Evolutionary conservation across 2,888 invertebrate genomes (phyloP), one percentile per base, ranked within the genome.

Genomic region (Matsumyia berberina): DNA sequence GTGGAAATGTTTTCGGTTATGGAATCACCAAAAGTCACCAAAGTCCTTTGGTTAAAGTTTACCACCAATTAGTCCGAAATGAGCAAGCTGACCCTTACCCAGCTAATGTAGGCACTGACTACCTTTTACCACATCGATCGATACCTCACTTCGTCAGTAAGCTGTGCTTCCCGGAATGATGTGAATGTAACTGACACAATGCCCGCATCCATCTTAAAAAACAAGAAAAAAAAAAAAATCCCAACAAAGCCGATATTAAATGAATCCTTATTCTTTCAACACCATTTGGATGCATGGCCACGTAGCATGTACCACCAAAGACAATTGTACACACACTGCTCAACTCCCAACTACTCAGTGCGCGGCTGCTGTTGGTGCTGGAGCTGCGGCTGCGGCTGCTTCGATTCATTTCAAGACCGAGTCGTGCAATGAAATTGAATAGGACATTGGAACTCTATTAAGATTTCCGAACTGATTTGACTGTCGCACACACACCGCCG

Each of bases 381-480:
- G 12, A 31, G 5, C 37, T 24, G 15, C 19, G 9, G 42, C 60
- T 31, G 42, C 24, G 9, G 19, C 53, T 7, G 64, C 44, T 35
- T 39, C 31, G 72, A 19, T 72, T 67, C 46, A 57, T 69, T 69
- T 69, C 69, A 72, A 73, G 78, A 66, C 72, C 64, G 53, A 85
- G 64, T 80, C 85, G 85, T 85, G 85, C 80, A 80, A 76, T 85
- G 85, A 85, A 80, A 85, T 85, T 85, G 74, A 85, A 85, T 85
- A 85, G 85, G 85, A 85, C 85, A 85, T 85, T 80, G 85, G 80
- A 80, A 85, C 85, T 85, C 85, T 85, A 85, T 85, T 85, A 85
- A 85, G 85, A 85, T 85, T 85, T 85, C 62, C 69, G 74, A 85
- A 46, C 85, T 80, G 85, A 85, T 85, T 80, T 69, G 79, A 74